phyloP scores from a whole-genome alignment of 2,888 invertebrate genomes.

The Mesorhabditis belari region DNA sequence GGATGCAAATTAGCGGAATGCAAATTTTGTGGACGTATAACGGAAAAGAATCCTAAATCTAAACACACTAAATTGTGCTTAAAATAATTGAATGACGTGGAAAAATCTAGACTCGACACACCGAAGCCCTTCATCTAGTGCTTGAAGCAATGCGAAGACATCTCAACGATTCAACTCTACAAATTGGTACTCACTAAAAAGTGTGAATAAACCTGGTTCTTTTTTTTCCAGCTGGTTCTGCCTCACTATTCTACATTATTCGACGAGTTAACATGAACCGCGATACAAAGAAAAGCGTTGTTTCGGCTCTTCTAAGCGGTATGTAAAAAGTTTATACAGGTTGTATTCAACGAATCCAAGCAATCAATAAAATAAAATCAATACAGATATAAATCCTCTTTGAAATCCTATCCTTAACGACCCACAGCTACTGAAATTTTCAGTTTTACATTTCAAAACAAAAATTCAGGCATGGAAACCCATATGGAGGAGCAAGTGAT shows the following conservation, averaged over 20 bases:
- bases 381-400: no score
- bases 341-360: no score
- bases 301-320: constrained; percentile 42
- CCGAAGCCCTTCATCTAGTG: constrained; percentile 61
- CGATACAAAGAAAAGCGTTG: constrained; percentile 43
- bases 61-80: not conserved
- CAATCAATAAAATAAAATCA: no score
- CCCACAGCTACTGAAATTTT: not conserved
- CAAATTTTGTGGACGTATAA: constrained; percentile 5
- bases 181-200: no score
- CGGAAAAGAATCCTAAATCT: not conserved
- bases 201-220: not conserved
- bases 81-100: not conserved
- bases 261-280: constrained; percentile 42
- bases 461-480: constrained; percentile 41
- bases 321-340: not conserved
- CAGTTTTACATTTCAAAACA: not conserved
- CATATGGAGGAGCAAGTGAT: constrained; percentile 60
- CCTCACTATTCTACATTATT: constrained; percentile 39
- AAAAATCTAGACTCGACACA: constrained; percentile 27
- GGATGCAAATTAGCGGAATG: no score
- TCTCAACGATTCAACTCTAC: constrained; percentile 77
- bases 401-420: no score
- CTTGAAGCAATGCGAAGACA: constrained; percentile 84
- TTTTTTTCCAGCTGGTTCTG: constrained; percentile 25